Evolutionary conservation across 2,888 invertebrate genomes (phyloP), one percentile per base, ranked within the genome.

Genomic region (Drosophila kanekoi): DNA sequence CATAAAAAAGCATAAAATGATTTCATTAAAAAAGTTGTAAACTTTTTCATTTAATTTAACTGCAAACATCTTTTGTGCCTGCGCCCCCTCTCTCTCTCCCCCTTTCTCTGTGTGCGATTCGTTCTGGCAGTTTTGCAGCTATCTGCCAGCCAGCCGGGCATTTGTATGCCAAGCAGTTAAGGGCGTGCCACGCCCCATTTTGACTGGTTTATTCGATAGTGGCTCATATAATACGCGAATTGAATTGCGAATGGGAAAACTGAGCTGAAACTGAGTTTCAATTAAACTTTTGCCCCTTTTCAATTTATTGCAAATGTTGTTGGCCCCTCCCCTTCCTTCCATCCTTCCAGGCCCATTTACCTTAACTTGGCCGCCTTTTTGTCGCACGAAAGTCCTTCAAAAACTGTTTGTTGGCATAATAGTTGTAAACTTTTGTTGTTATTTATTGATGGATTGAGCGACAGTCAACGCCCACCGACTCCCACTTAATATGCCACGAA

Each of bases 21-120:
- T 85, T 85, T 85, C 89, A 85, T 85, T 85, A 85, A 85, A 85
- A 89, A 85, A 85, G 85, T 85, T 85, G 77, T 81, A 85, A 85
- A 85, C 87, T 85, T 85, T 85, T 85, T 85, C 89, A 85, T 85
- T 85, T 87, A 85, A 85, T 85, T 85, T 85, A 87, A 89, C 85
- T 87, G 87, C 87, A 84, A 87, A 89, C 84, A 89, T 87, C 89
- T 80, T 84, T 89, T 88, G 86, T 77, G 86, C 58, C 37, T 52
- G 61, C 60, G 33, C 53, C 18, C 35, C 33, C 40, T 44, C 33
- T 63, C 23, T 23, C 23, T 23, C n/a, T n/a, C 53, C 18, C 35
- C 33, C 40, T 44, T 28, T 63, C 23, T 23, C 23, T 23, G n/a
- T n/a, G 28, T 28, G 28, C 28, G 8, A 28, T 28, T 28, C 28